Conservation (phyloP, 2,113 vertebrate species). For the Corvus moneduloides region DNA sequence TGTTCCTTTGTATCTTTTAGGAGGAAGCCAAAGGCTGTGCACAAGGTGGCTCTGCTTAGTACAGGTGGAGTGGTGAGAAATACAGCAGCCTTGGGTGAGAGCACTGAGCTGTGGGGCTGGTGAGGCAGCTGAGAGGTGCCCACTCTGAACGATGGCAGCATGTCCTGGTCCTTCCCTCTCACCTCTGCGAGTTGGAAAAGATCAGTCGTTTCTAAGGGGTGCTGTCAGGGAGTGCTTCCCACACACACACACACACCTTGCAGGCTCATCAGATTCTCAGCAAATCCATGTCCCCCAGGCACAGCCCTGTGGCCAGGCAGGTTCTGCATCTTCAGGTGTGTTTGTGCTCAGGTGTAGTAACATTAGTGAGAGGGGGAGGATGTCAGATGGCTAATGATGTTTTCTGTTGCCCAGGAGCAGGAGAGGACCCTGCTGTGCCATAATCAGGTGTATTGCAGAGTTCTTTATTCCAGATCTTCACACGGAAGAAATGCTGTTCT, state of each 20-base stretch:
- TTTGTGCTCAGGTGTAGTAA: background rate
- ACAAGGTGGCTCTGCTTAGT: background rate
- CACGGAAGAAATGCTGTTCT: background rate
- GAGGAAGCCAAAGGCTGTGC: background rate
- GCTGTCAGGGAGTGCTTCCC: background rate
- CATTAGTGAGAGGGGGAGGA: background rate
- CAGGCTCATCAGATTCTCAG: background rate
- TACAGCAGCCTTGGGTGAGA: rapidly evolving
- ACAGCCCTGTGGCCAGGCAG: background rate
- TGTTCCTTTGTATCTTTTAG: background rate
- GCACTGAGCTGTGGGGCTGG: background rate
- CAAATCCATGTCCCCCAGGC: background rate
- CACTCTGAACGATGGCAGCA: background rate
- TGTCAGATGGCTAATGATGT: background rate
- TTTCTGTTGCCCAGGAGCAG: background rate
- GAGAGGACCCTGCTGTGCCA: background rate
- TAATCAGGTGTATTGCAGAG: background rate
- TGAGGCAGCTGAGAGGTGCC: background rate
- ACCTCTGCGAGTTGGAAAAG: background rate
- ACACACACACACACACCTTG: background rate
- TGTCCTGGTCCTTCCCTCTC: background rate
- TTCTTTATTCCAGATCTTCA: background rate
- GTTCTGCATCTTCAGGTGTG: background rate
- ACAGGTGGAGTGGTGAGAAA: background rate
- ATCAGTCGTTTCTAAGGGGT: background rate